Evolutionary conservation across 1,140 invertebrate species (phyloP).

Genomic region (Ctenoplectra terminalis): DNA sequence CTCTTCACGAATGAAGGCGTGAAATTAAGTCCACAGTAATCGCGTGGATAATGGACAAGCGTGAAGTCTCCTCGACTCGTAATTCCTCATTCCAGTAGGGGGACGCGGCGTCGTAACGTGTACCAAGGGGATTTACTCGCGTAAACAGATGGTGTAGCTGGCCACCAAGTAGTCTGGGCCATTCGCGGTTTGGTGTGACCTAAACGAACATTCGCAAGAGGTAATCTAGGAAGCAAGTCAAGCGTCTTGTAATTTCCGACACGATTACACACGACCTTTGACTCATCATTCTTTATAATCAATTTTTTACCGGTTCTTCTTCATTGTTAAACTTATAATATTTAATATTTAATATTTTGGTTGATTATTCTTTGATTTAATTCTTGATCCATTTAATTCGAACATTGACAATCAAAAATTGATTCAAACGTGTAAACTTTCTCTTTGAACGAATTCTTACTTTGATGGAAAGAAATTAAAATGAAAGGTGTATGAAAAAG

Average conservation of each 20-base stretch:
- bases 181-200: neutral
- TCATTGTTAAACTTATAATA: too few relatives aligned
- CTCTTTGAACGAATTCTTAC: too few relatives aligned
- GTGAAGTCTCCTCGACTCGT: conserved; percentile 9
- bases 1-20: neutral
- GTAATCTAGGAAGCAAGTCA: neutral
- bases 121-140: conserved; percentile 19
- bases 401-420: too few relatives aligned
- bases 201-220: neutral
- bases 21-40: conserved; percentile 1
- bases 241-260: neutral
- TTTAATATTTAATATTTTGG: too few relatives aligned
- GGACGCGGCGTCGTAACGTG: neutral
- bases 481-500: too few relatives aligned
- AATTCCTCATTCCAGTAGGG: conserved; percentile 2
- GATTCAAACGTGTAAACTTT: too few relatives aligned
- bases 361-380: too few relatives aligned
- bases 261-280: too few relatives aligned
- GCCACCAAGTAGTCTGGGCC: neutral
- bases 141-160: conserved; percentile 25
- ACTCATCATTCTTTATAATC: neutral
- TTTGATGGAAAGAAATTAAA: too few relatives aligned
- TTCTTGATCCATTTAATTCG: too few relatives aligned
- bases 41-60: neutral
- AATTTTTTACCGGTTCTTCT: too few relatives aligned